These are phyloP conservation scores for Coregonus clupeaformis DNA, from an alignment of 2,113 vertebrate genomes.

Conservation along the genomic window DNA sequence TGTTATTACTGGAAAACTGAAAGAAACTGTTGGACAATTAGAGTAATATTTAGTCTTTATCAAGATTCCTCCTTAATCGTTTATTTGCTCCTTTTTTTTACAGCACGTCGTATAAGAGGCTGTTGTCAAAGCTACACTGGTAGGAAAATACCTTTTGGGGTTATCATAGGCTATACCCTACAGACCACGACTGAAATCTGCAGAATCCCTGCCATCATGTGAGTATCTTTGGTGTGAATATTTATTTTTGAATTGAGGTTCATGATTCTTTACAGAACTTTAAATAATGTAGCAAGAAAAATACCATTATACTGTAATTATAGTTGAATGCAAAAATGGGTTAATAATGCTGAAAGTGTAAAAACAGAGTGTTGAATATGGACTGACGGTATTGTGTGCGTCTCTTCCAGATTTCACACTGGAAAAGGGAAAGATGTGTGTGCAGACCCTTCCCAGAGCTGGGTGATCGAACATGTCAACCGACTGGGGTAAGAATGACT, in stretches of 20 bases:
- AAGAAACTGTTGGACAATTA: neutral
- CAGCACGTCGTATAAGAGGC: neutral
- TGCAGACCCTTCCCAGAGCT: slow-evolving; percentile 43
- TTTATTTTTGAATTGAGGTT: too few relatives aligned
- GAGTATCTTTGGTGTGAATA: neutral
- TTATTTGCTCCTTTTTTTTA: neutral
- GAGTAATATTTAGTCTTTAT: neutral
- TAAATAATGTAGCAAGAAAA: too few relatives aligned
- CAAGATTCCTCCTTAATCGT: neutral
- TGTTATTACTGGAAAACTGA: too few relatives aligned
- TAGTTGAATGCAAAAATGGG: too few relatives aligned
- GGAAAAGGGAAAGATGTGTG: slow-evolving; percentile 41
- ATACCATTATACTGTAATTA: too few relatives aligned
- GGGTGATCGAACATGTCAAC: slow-evolving; percentile 57
- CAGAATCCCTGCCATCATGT: slow-evolving; percentile 63
- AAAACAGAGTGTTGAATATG: too few relatives aligned
- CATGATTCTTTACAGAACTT: too few relatives aligned
- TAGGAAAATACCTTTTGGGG: fast-evolving
- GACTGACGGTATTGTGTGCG: neutral
- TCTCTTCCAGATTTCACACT: slow-evolving; percentile 59
- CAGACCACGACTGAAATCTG: slow-evolving; percentile 47
- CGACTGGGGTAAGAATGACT: slow-evolving; percentile 49
- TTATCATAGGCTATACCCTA: slow-evolving; percentile 57
- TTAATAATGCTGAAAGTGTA: too few relatives aligned
- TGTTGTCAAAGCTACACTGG: slow-evolving; percentile 59